Evolutionary conservation across 2,797 vertebrate genomes (phyloP).

Genomic region (Takifugu ocellatus): DNA sequence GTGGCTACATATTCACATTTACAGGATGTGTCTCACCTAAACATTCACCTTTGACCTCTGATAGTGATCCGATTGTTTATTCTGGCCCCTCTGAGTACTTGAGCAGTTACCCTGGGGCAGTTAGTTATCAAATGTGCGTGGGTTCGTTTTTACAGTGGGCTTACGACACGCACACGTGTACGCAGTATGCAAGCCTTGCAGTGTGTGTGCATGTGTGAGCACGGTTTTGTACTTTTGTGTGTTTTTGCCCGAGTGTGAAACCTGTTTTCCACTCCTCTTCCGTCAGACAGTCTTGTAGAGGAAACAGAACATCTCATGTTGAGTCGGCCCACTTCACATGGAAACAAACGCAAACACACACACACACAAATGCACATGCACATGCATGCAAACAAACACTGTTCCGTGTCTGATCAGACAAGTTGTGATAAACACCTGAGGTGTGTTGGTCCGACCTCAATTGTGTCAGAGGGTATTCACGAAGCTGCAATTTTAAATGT

Average conservation of each 20-base stretch:
- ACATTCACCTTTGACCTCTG: constrained; percentile 8
- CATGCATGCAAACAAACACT: constrained; percentile 6
- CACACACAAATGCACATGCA: constrained; percentile 12
- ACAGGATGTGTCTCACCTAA: neutral
- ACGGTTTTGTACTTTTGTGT: constrained; percentile 7
- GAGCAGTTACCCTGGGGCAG: constrained; percentile 61
- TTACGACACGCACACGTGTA: neutral
- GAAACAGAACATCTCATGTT: constrained; percentile 65
- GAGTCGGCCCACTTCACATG: constrained; percentile 66
- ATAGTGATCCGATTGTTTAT: constrained; percentile 18
- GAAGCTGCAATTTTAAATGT: no score
- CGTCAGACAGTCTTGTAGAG: constrained; percentile 41
- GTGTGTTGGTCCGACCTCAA: no score
- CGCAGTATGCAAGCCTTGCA: neutral
- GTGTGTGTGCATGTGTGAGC: neutral
- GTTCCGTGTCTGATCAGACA: no score
- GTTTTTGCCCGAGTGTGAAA: constrained; percentile 53
- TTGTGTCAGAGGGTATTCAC: no score
- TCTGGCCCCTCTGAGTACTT: constrained; percentile 25
- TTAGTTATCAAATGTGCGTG: constrained; percentile 62
- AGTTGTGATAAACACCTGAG: no score
- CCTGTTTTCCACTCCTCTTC: constrained; percentile 65
- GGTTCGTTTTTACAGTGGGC: neutral
- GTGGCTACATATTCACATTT: neutral
- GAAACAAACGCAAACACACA: constrained; percentile 65